Percentiles rank a stretch among this genome's conserved stretches.
phyloP scores from a whole-genome alignment of 2,113 vertebrate species.

The Tringa solitaria region DNA sequence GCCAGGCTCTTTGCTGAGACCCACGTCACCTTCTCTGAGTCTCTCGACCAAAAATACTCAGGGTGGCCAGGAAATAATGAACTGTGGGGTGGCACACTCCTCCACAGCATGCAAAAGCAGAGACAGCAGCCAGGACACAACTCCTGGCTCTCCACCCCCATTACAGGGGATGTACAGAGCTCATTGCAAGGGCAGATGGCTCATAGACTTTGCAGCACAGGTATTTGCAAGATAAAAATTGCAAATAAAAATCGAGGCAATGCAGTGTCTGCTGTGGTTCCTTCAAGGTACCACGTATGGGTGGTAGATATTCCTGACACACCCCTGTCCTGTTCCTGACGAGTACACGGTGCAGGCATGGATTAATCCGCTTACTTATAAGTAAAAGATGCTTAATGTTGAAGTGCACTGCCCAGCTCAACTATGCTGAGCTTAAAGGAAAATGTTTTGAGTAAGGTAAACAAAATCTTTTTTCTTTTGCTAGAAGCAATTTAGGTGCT shows the following conservation, averaged over 20 bases:
- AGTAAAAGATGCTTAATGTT: neutral
- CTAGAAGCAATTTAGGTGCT: neutral
- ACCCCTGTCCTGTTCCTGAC: neutral
- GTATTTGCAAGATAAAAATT: neutral
- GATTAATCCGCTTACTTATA: neutral
- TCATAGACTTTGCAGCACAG: neutral
- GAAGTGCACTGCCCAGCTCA: neutral
- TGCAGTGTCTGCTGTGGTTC: neutral
- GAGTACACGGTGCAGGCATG: neutral
- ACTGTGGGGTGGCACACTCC: fast-evolving
- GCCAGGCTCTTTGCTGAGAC: neutral
- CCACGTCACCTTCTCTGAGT: neutral
- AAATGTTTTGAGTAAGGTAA: neutral
- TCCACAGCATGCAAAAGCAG: fast-evolving
- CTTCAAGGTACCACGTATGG: neutral
- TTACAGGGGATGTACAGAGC: neutral
- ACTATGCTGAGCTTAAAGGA: neutral
- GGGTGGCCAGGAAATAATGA: neutral
- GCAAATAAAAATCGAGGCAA: neutral
- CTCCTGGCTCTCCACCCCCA: neutral
- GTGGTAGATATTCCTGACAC: neutral
- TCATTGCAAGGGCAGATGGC: neutral
- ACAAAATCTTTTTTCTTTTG: neutral
- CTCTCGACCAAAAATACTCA: neutral
- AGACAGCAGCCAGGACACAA: neutral